Evolutionary conservation across 1,140 invertebrate species (phyloP).

Genomic region (Drosophila sechellia): DNA sequence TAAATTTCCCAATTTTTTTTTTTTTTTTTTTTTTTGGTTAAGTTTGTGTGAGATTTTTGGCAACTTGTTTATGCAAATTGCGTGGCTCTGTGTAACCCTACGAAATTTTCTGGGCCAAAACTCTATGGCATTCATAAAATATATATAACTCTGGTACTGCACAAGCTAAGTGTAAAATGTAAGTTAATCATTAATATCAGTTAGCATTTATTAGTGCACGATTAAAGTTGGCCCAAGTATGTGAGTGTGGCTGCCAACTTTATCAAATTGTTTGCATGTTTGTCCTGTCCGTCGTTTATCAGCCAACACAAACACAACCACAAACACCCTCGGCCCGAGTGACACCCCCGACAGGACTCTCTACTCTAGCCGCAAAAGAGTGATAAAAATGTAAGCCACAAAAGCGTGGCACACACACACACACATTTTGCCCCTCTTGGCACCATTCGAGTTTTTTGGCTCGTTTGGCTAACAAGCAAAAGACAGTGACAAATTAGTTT

Average conservation of each 20-base stretch:
- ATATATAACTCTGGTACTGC: no score
- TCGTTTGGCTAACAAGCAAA: constrained; percentile 78
- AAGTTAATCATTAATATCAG: constrained; percentile 63
- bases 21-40: constrained; percentile 8
- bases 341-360: constrained; percentile 36
- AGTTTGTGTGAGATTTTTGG: constrained; percentile 29
- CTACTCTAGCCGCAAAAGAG: constrained; percentile 50
- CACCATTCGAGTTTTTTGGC: constrained; percentile 13
- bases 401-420: constrained; percentile 52
- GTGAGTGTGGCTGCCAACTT: constrained; percentile 48
- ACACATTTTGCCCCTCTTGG: constrained; percentile 12
- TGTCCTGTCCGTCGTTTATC: constrained; percentile 60
- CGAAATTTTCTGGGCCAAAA: not conserved
- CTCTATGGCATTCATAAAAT: constrained; percentile 30
- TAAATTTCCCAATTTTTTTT: constrained; percentile 9
- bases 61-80: constrained; percentile 59
- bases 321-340: constrained; percentile 39
- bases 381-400: constrained; percentile 81
- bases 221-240: constrained; percentile 47
- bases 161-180: constrained; percentile 33
- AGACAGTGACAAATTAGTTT: constrained; percentile 83
- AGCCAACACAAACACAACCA: constrained; percentile 35
- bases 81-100: constrained; percentile 20
- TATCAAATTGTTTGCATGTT: constrained; percentile 78
- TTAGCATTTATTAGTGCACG: constrained; percentile 67